phyloP scores from a whole-genome alignment of 2,113 vertebrate genomes.

The Xenopus borealis region DNA sequence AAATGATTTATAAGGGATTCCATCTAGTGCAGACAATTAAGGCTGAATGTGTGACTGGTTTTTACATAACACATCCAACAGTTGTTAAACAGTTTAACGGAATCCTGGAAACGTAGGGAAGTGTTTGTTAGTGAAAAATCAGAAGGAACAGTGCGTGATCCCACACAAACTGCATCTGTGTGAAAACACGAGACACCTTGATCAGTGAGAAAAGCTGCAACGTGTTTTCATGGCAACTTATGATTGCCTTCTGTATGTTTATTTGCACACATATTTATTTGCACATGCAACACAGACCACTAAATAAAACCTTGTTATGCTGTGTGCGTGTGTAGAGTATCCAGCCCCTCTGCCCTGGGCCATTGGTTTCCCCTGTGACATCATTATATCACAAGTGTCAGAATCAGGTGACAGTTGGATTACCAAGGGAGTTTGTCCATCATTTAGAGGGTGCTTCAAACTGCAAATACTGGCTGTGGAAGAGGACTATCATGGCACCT shows the following conservation, averaged over 20 bases:
- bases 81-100: conserved; percentile 28
- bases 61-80: conserved; percentile 33
- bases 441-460: too few relatives aligned
- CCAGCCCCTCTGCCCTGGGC: too few relatives aligned
- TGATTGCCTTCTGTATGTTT: not conserved
- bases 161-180: not conserved
- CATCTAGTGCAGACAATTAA: conserved; percentile 26
- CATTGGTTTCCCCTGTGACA: too few relatives aligned
- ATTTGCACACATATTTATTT: too few relatives aligned
- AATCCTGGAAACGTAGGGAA: conserved; percentile 13
- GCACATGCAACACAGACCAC: too few relatives aligned
- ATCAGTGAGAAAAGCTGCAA: conserved; percentile 8
- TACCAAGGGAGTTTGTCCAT: too few relatives aligned
- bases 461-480: too few relatives aligned
- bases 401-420: too few relatives aligned
- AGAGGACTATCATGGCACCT: too few relatives aligned
- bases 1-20: conserved; percentile 27
- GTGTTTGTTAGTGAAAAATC: conserved; percentile 27
- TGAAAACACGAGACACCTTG: not conserved
- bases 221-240: conserved; percentile 1
- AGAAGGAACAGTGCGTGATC: conserved; percentile 3
- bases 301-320: too few relatives aligned
- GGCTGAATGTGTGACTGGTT: conserved; percentile 21
- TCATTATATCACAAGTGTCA: too few relatives aligned
- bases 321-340: too few relatives aligned